Conservation (phyloP, 1,140 invertebrate species). For the Cherax destructor region DNA sequence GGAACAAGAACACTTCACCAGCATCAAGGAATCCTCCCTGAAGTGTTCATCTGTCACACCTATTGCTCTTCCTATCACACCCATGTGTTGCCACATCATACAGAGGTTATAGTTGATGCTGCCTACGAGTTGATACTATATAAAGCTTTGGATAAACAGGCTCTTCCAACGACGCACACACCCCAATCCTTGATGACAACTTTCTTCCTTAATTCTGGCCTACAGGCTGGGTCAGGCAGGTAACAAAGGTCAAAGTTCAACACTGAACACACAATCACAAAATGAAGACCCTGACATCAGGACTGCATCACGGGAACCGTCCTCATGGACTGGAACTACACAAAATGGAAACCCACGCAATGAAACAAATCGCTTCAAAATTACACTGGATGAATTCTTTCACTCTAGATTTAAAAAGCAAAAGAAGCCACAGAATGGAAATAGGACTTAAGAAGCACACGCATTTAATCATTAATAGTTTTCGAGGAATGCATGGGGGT, state of each 20-base stretch:
- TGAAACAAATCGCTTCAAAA: neutral
- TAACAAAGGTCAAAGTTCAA: constrained; percentile 12
- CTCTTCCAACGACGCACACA: too few relatives aligned
- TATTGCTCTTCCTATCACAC: too few relatives aligned
- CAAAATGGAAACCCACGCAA: neutral
- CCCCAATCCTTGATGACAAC: neutral
- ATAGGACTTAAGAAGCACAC: neutral
- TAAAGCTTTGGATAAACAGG: neutral
- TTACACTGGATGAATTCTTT: neutral
- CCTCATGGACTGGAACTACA: neutral
- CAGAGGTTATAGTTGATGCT: too few relatives aligned
- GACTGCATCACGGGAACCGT: neutral
- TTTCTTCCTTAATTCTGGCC: constrained; percentile 10
- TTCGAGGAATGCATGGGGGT: neutral
- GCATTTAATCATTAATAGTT: neutral
- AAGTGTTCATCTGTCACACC: too few relatives aligned
- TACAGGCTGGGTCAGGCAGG: constrained; percentile 10
- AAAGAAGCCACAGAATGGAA: neutral
- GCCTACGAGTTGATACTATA: neutral
- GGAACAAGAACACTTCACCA: too few relatives aligned
- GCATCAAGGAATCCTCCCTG: too few relatives aligned
- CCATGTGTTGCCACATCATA: too few relatives aligned
- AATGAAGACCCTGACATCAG: neutral
- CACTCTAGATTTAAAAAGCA: neutral
- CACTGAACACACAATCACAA: neutral